These are phyloP conservation scores for Agrotis segetum DNA, from an alignment of 2,888 invertebrate genomes.

Conservation along the genomic window DNA sequence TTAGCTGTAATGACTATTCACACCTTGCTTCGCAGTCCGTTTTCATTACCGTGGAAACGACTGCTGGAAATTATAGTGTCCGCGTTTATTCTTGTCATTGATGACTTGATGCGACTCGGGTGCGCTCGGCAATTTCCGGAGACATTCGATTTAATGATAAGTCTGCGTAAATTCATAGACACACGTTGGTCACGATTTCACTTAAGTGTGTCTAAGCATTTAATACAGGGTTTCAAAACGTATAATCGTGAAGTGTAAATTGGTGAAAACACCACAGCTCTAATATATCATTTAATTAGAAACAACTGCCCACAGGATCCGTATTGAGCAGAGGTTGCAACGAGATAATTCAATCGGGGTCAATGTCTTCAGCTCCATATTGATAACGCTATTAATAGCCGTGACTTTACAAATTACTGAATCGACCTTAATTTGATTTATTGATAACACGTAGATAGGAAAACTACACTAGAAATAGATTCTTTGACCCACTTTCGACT, in stretches of 20 bases:
- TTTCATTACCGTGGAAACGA: slow-evolving; percentile 48
- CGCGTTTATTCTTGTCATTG: slow-evolving; percentile 54
- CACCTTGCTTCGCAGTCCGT: slow-evolving; percentile 40
- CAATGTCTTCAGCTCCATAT: slow-evolving; percentile 54
- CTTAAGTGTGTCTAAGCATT: slow-evolving; percentile 7
- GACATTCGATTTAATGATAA: slow-evolving; percentile 26
- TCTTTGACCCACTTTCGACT: slow-evolving; percentile 42
- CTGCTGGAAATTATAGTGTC: slow-evolving; percentile 39
- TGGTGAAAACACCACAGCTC: not conserved
- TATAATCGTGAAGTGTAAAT: not conserved
- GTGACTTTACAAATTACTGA: slow-evolving; percentile 38
- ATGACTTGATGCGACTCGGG: slow-evolving; percentile 45
- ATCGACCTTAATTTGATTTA: slow-evolving; percentile 57
- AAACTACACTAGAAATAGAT: slow-evolving; percentile 31
- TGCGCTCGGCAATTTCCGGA: slow-evolving; percentile 41
- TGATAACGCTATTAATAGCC: slow-evolving; percentile 53
- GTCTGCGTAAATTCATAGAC: slow-evolving; percentile 12
- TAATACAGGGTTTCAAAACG: not conserved
- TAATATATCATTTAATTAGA: slow-evolving; percentile 1
- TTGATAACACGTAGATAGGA: slow-evolving; percentile 35
- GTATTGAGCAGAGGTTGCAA: slow-evolving; percentile 26
- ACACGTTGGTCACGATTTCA: not conserved
- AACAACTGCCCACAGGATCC: slow-evolving; percentile 23
- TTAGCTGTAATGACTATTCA: slow-evolving; percentile 41
- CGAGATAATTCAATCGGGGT: slow-evolving; percentile 54